Conservation (phyloP, 2,888 invertebrate genomes). For the Neoscelio sp. region DNA sequence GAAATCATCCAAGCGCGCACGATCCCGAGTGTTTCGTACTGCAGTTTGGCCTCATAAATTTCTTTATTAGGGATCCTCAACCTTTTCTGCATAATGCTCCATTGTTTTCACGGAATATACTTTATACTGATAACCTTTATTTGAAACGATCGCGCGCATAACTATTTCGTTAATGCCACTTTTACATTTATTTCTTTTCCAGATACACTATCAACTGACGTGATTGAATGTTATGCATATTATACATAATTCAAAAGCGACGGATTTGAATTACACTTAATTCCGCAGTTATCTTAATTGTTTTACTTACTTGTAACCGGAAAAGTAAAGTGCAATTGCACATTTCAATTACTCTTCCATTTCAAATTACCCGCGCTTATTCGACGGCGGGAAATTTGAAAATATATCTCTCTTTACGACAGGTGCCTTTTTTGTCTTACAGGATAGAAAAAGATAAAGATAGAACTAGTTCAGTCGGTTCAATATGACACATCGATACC, state of each 20-base stretch:
- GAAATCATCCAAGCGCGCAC: neutral
- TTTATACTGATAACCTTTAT: slow-evolving; percentile 23
- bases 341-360: no score
- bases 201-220: neutral
- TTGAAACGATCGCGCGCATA: neutral
- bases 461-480: no score
- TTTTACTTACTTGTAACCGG: no score
- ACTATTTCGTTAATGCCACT: neutral
- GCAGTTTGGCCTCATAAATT: slow-evolving; percentile 33
- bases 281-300: no score
- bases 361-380: no score
- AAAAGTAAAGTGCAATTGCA: no score
- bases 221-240: slow-evolving; percentile 28
- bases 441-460: no score
- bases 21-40: neutral
- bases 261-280: slow-evolving; percentile 20
- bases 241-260: slow-evolving; percentile 31
- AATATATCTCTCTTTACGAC: no score
- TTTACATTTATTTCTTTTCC: neutral
- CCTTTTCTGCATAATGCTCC: neutral
- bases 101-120: slow-evolving; percentile 23
- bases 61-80: slow-evolving; percentile 33
- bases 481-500: no score
- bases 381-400: no score
- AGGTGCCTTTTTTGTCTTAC: no score